Conservation (phyloP, 2,113 vertebrate genomes). For the Ovis aries region DNA sequence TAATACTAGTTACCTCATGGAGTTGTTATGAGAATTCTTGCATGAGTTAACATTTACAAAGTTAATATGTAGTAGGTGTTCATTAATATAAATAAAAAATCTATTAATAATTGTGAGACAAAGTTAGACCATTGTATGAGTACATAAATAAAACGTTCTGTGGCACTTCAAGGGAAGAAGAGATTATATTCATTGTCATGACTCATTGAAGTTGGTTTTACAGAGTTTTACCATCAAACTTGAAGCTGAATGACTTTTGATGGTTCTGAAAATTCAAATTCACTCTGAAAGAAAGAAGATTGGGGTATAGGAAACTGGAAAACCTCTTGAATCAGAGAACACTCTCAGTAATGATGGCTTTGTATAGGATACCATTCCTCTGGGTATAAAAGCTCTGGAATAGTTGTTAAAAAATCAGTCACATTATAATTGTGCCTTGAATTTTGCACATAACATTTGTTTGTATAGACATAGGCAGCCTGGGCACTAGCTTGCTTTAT, state of each 20-base stretch:
- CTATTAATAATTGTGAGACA: constrained; percentile 8
- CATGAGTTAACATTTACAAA: background rate
- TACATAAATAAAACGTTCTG: background rate
- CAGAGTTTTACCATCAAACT: background rate
- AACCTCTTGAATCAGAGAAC: background rate
- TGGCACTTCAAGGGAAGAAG: background rate
- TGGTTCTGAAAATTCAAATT: constrained; percentile 39
- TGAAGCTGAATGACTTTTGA: constrained; percentile 7
- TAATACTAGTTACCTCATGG: background rate
- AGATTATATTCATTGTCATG: constrained; percentile 8
- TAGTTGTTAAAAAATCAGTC: background rate
- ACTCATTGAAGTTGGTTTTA: constrained; percentile 17
- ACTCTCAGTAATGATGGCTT: background rate
- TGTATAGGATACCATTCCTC: background rate
- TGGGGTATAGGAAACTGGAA: background rate
- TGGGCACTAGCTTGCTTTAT: background rate
- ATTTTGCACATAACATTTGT: background rate
- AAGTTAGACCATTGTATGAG: background rate
- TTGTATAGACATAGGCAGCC: background rate
- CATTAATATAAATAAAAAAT: background rate
- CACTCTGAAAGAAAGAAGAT: constrained; percentile 33
- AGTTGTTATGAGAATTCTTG: background rate
- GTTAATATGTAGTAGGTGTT: background rate
- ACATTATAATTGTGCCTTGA: background rate
- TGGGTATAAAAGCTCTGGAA: constrained; percentile 10